Evolutionary conservation across 1,140 invertebrate species (phyloP), one percentile per base, ranked within the genome.

Genomic region (Hormaphis cornu): DNA sequence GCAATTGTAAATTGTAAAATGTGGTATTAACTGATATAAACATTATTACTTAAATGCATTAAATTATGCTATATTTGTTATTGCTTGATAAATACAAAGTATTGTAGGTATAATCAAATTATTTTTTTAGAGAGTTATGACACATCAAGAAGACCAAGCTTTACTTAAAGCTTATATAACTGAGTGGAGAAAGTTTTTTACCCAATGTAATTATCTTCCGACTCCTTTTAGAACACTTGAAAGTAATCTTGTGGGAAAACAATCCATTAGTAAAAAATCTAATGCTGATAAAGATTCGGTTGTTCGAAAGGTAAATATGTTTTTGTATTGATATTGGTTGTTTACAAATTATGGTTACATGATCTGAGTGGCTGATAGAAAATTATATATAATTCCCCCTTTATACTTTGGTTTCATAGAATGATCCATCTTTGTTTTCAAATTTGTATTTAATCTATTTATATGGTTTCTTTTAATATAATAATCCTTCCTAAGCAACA

Each of bases 141-240:
- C 90, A 20, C 91, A 95, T 76, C 84, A 92, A 71, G 94, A 97
- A 76, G 95, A 98, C 75, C 92, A 96, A 78, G 93, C 95, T 8
- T 81, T 98, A 24, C 80, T 98, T 7, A 95, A 95, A 80, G 91
- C 95, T 9, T 98, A 98, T 76, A 97, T 98, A 74, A 85, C 86
- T 9, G 95, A 97, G 80, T 98, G 95, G 95, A 84, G 91, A 46
- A 97, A 96, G 76, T 98, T 98, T 81, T 97, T 97, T 77, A 93
- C 93, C 8, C 95, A 98, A 78, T 97, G 95, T 79, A 90, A 92
- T 78, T 98, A 97, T 81, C 81, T 98, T 74, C 95, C 95, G 4
- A 93, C 94, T 72, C 95, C 95, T 12, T 98, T 98, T 82, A 85
- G 88, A 52, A 93, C 95, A 78, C 80, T 98, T 71, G 95, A 97